Conservation (phyloP, 2,113 vertebrate species). For the human (Homo sapiens) region DNA sequence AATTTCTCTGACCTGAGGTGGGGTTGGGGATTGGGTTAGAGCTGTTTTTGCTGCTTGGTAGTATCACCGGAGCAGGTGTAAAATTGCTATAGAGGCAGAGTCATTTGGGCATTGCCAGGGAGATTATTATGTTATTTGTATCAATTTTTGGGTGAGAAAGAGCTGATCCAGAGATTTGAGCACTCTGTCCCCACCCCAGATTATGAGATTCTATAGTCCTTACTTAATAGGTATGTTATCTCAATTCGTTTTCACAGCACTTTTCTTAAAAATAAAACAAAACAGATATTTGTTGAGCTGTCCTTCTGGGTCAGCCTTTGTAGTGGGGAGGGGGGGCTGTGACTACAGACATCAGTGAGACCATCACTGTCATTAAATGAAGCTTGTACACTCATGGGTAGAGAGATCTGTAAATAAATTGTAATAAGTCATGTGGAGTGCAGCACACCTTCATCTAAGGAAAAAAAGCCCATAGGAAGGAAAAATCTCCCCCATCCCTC, state of each 20-base stretch:
- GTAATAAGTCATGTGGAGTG: not conserved
- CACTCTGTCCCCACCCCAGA: not conserved
- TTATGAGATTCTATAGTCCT: not conserved
- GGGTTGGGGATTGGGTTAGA: fast-evolving
- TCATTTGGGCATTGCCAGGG: not conserved
- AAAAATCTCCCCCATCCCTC: not conserved
- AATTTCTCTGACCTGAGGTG: not conserved
- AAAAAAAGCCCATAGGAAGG: not conserved
- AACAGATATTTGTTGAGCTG: not conserved
- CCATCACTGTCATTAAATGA: not conserved
- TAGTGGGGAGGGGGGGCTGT: not conserved
- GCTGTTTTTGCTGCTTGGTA: not conserved
- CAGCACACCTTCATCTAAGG: not conserved
- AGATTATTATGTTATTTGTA: not conserved
- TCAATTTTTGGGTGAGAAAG: not conserved
- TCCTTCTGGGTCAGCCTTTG: not conserved
- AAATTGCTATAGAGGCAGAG: not conserved
- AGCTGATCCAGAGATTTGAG: not conserved
- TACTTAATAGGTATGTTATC: not conserved
- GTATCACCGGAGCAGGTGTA: not conserved
- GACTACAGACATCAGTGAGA: not conserved
- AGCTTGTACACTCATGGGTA: not conserved
- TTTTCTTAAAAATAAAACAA: not conserved
- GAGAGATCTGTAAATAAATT: not conserved
- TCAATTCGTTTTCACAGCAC: not conserved